A percentile compares a stretch with the other conserved stretches of the same genome.
Evolutionary conservation across 2,888 invertebrate species (phyloP).

Genomic region (Aspidiotus destructor): DNA sequence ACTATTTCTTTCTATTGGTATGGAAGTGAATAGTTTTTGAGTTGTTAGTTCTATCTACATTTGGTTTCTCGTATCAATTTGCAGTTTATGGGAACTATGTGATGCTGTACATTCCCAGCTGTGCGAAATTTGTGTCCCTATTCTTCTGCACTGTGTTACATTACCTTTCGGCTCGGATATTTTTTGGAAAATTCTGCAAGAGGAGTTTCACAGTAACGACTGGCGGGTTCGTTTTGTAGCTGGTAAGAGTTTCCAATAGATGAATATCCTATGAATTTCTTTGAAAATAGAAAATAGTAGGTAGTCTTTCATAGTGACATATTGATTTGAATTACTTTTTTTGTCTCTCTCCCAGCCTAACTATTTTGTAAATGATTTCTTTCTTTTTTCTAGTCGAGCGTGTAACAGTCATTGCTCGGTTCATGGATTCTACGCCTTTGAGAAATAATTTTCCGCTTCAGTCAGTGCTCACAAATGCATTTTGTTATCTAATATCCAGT

Average conservation of each 20-base stretch:
- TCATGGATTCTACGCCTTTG: conserved; percentile 83
- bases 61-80: conserved; percentile 35
- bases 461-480: conserved; percentile 89
- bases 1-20: neutral
- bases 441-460: conserved; percentile 74
- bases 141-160: conserved; percentile 89
- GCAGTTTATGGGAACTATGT: conserved; percentile 83
- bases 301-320: too few relatives aligned
- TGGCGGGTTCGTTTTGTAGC: conserved; percentile 87
- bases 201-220: conserved; percentile 82
- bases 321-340: too few relatives aligned
- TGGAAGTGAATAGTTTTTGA: too few relatives aligned
- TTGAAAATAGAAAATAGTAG: neutral
- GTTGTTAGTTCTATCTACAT: too few relatives aligned
- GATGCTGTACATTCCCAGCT: conserved; percentile 90
- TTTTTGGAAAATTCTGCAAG: conserved; percentile 90
- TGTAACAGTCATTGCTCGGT: conserved; percentile 82
- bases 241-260: conserved; percentile 43
- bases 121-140: conserved; percentile 81
- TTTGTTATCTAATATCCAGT: conserved; percentile 90
- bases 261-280: neutral
- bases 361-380: too few relatives aligned
- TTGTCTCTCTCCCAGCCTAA: too few relatives aligned
- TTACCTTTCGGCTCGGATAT: conserved; percentile 88
- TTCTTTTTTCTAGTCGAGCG: conserved; percentile 61